Evolutionary conservation across 2,888 invertebrate species (phyloP), one percentile per base, ranked within the genome.

Genomic region (Shargacucullia verbasci): DNA sequence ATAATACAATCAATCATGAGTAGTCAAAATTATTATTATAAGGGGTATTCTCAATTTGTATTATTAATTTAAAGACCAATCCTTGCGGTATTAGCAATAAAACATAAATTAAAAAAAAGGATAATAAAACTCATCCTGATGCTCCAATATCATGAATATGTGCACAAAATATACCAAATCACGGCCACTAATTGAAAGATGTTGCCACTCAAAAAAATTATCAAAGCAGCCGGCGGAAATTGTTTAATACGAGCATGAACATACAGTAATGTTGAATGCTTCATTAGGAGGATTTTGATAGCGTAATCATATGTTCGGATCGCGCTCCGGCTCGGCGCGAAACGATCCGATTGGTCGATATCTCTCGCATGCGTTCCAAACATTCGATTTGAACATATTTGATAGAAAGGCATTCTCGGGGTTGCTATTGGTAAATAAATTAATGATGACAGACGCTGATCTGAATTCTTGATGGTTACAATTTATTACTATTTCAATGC

Each of bases 211-310:
- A 72, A 78, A 82, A 81, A 78, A 76, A 73, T 65, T 70, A 69
- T 73, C 83, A 85, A 85, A 82, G 86, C 75, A 46, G 70, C 85
- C 91, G 88, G 88, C 91, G 91, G 91, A 91, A 87, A 83, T 73
- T 73, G 65, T 71, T 72, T 70, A 79, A 78, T 81, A 77, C 76
- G 77, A 75, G 72, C 81, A 80, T 76, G 77, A 75, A 72, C 81
- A 80, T 75, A 76, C 75, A 73, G 77, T 64, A 74, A 77, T 72
- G 60, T 61, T 78, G 80, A 80, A 79, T 74, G 80, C 77, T 76
- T 82, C 81, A 83, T 86, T 84, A 81, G 75, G 74, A 81, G 79
- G 80, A 84, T 87, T 88, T 86, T 79, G 85, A 86, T 84, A 84
- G 70, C 49, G 68, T 71, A 78, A 80, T 81, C 81, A 68, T 73